These are phyloP conservation scores for Catharus fuscescens DNA, from an alignment of 2,113 vertebrate species.

Conservation along the genomic window DNA sequence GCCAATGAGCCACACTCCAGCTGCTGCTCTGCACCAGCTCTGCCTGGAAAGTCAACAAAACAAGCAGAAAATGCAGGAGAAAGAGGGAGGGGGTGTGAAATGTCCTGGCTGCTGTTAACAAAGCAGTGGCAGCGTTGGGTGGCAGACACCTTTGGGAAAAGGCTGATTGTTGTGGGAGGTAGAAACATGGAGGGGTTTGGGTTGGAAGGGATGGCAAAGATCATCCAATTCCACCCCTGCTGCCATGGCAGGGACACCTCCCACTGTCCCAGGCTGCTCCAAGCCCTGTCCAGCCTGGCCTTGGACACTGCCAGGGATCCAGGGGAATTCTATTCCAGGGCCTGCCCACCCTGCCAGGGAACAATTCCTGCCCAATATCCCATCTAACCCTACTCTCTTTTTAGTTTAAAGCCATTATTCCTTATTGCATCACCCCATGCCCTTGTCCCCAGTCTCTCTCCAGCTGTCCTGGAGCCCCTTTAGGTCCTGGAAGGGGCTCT, in stretches of 20 bases:
- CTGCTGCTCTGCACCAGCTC: not conserved
- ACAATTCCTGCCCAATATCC: not conserved
- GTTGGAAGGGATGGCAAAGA: not conserved
- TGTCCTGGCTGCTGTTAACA: not conserved
- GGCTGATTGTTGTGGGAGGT: fast-evolving
- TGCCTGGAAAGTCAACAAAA: not conserved
- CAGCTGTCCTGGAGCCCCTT: not conserved
- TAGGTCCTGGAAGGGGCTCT: not conserved
- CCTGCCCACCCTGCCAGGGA: too few relatives aligned
- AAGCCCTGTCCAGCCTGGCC: not conserved
- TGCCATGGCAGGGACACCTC: not conserved
- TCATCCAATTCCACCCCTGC: fast-evolving
- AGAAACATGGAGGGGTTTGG: not conserved
- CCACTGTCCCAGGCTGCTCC: not conserved
- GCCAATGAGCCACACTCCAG: not conserved
- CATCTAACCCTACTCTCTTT: not conserved
- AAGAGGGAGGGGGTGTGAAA: not conserved
- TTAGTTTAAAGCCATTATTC: not conserved
- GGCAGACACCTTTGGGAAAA: not conserved
- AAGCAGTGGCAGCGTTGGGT: not conserved
- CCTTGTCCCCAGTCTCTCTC: not conserved
- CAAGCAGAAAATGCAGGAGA: not conserved
- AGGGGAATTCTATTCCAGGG: not conserved
- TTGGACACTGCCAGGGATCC: not conserved
- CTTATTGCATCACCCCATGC: not conserved